Conservation (phyloP, 2,113 vertebrate species). For the Copsychus sechellarum region DNA sequence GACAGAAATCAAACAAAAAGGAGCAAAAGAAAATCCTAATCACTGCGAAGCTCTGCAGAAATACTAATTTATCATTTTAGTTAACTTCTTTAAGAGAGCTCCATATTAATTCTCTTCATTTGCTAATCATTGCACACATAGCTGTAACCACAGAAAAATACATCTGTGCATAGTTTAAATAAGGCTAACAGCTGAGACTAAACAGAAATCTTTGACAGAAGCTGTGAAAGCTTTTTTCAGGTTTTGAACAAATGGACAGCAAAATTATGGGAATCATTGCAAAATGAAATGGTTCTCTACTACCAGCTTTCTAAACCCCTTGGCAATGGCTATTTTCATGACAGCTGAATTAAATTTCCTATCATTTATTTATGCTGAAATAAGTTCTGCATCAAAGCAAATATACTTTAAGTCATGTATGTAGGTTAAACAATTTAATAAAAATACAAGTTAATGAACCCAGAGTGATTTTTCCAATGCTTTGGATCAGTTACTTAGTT, state of each 20-base stretch:
- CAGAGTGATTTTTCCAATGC: neutral
- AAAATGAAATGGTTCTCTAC: neutral
- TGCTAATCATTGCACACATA: neutral
- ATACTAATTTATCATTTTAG: neutral
- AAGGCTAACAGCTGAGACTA: neutral
- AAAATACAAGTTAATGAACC: neutral
- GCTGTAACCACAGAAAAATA: neutral
- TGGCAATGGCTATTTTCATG: neutral
- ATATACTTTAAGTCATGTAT: neutral
- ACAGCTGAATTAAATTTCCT: neutral
- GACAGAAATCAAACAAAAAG: neutral
- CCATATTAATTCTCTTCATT: neutral
- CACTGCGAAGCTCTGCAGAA: neutral
- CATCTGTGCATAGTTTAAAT: neutral
- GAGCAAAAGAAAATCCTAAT: neutral
- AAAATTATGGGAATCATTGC: neutral
- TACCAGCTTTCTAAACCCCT: neutral
- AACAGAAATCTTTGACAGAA: neutral
- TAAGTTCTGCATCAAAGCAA: neutral
- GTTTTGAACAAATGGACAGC: neutral
- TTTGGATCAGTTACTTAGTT: neutral
- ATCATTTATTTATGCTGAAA: neutral
- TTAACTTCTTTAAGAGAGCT: neutral
- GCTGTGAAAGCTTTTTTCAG: neutral
- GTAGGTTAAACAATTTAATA: neutral